phyloP scores from a whole-genome alignment of 2,888 invertebrate species.

The Platypus cylindrus region DNA sequence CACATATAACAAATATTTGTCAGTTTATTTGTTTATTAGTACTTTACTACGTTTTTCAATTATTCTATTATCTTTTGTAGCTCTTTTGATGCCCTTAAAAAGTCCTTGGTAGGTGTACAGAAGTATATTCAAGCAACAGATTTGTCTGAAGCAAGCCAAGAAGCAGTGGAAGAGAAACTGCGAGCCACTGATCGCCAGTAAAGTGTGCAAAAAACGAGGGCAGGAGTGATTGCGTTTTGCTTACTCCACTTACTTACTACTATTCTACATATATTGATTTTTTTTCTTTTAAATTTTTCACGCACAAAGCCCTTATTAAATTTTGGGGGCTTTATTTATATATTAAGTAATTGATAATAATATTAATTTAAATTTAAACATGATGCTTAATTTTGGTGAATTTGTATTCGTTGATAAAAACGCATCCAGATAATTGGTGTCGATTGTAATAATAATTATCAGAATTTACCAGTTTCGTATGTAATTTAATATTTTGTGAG shows the following conservation, averaged over 20 bases:
- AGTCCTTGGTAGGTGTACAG: slow-evolving; percentile 90
- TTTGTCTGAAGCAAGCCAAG: slow-evolving; percentile 84
- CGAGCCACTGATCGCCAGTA: slow-evolving; percentile 91
- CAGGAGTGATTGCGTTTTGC: slow-evolving; percentile 6
- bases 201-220: slow-evolving; percentile 14
- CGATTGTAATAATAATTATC: slow-evolving; percentile 12
- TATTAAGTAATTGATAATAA: slow-evolving; percentile 38
- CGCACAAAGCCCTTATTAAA: slow-evolving; percentile 30
- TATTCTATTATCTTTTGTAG: slow-evolving; percentile 38
- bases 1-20: no score
- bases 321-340: slow-evolving; percentile 33
- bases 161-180: slow-evolving; percentile 87
- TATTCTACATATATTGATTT: slow-evolving; percentile 6
- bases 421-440: no score
- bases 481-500: slow-evolving; percentile 9
- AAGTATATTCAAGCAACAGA: slow-evolving; percentile 97
- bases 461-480: slow-evolving; percentile 11
- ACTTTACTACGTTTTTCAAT: no score
- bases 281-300: slow-evolving; percentile 14
- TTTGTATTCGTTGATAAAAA: slow-evolving; percentile 24
- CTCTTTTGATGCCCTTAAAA: slow-evolving; percentile 96
- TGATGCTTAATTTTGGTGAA: slow-evolving; percentile 36
- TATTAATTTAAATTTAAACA: no score
- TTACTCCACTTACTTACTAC: slow-evolving; percentile 9
- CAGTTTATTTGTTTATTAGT: no score